Evolutionary conservation across 2,797 vertebrate genomes (phyloP), one percentile per base, ranked within the genome.

Genomic region (Phalanger gymnotis): DNA sequence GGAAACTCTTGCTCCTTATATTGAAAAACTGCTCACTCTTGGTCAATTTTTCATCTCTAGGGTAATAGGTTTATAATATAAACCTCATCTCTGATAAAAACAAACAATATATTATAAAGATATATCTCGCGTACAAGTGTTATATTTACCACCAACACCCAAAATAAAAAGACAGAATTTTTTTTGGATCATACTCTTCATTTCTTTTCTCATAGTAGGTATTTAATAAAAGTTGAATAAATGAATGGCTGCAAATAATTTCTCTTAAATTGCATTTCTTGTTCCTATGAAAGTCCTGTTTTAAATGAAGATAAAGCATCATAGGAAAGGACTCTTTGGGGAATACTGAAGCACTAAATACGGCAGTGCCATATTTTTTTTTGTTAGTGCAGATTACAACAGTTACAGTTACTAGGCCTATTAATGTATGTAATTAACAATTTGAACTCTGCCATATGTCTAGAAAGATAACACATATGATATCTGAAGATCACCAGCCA

Each of bases 261-360:
- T 96, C 90, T 96, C 91, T 97, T 97, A 96, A 96, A 97, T 2
- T 92, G 19, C 90, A 90, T 94, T 94, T 31, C 94, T 95, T 97
- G 54, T 93, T 94, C 95, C 92, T 89, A 6, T 56, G 27, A n/a
- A 92, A 96, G 92, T 54, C 53, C 93, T 53, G 96, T 90, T 97
- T 98, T 96, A 96, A 98, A 98, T 98, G 94, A 98, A 98, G 97
- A 98, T 98, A 90, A 98, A 98, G 93, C 56, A 73, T 94, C 94
- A 53, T 90, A 95, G 96, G 97, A 97, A 95, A 95, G 92, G 57
- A 25, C 95, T 95, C 96, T 96, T 96, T 95, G 95, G 94, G 97
- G 97, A 95, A 89, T 56, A 27, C 93, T 92, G 56, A 51, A 95
- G 53, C 87, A 96, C 93, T 95, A 97, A 96, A 96, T 66, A 31